phyloP scores from a whole-genome alignment of 2,113 vertebrate species.

The human region GRCh38 chr3:15085001-15085500 shows the following conservation, averaged over 20 bases:
- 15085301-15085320: not conserved
- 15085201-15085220: not conserved
- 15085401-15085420: not conserved
- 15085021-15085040: slow-evolving; percentile 94
- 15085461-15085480: not conserved
- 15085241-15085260: not conserved
- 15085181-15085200: not conserved
- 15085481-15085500: not conserved
- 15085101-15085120: not conserved
- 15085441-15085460: not conserved
- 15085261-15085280: not conserved
- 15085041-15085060: slow-evolving; percentile 89
- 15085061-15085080: not conserved
- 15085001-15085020: slow-evolving; percentile 95
- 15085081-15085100: not conserved
- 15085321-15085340: not conserved
- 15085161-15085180: not conserved
- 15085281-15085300: not conserved
- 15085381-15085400: not conserved
- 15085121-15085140: not conserved
- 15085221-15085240: not conserved
- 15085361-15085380: not conserved
- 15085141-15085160: not conserved
- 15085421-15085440: not conserved
- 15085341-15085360: not conserved